Conservation (phyloP, 2,797 vertebrate species). For the Peromyscus eremicus region DNA sequence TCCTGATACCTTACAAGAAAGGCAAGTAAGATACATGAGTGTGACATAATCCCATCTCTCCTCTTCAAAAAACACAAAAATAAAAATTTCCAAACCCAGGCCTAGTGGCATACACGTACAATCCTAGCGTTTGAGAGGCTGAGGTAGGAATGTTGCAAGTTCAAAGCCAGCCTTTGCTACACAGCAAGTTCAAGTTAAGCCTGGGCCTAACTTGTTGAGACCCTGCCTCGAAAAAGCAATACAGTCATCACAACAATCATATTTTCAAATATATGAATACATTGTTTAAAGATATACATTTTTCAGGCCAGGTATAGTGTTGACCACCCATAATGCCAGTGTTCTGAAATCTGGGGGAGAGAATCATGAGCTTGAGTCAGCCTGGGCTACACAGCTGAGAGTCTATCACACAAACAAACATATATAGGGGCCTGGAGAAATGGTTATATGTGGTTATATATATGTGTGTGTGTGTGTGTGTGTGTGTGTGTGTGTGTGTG, state of each 20-base stretch:
- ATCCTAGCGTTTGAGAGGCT: neutral
- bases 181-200: neutral
- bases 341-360: neutral
- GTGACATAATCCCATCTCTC: neutral
- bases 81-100: neutral
- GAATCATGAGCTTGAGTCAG: neutral
- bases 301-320: too few relatives aligned
- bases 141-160: neutral
- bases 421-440: neutral
- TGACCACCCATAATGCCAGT: too few relatives aligned
- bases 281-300: neutral
- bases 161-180: neutral
- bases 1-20: neutral
- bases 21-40: neutral
- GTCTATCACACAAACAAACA: neutral
- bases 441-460: too few relatives aligned
- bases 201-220: neutral
- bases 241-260: neutral
- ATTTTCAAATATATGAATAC: constrained; percentile 27
- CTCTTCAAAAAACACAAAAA: constrained; percentile 26
- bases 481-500: neutral
- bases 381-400: neutral
- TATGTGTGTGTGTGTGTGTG: too few relatives aligned
- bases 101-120: neutral
- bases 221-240: neutral